Evolutionary conservation across 2,113 vertebrate genomes (phyloP).

Genomic region (Sceloporus tristichus): DNA sequence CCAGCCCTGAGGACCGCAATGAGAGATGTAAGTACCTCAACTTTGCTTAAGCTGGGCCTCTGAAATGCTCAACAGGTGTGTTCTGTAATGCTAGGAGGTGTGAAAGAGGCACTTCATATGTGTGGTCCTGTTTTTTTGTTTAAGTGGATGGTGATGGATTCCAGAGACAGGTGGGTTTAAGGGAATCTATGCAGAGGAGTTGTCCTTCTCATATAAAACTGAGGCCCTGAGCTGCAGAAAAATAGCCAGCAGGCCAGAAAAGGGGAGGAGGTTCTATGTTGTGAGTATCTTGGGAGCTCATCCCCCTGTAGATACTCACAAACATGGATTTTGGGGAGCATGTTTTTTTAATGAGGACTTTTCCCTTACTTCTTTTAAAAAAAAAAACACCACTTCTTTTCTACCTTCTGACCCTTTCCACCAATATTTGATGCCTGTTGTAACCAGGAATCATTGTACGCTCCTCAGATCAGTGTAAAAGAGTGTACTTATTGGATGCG

Average conservation of each 20-base stretch:
- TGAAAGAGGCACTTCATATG: background rate
- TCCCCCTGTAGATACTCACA: slow-evolving; percentile 22
- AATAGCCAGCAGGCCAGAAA: background rate
- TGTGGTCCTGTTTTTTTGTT: slow-evolving; percentile 35
- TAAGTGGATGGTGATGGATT: slow-evolving; percentile 32
- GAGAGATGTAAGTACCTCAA: slow-evolving; percentile 95
- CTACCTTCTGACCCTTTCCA: slow-evolving; percentile 5
- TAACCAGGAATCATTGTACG: background rate
- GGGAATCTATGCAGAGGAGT: background rate
- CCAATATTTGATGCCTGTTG: slow-evolving; percentile 38
- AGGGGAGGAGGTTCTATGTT: background rate
- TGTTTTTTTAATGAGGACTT: background rate
- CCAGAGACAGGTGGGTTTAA: slow-evolving; percentile 41
- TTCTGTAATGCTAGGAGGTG: background rate
- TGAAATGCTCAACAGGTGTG: slow-evolving; percentile 68
- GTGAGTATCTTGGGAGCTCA: background rate
- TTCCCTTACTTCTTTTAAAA: background rate
- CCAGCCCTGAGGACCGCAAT: slow-evolving; percentile 96
- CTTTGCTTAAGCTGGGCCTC: slow-evolving; percentile 39
- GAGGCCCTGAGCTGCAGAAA: background rate
- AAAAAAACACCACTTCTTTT: background rate
- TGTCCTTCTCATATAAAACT: background rate
- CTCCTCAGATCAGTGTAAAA: slow-evolving; percentile 26
- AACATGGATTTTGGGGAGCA: slow-evolving; percentile 28
- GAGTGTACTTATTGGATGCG: background rate